Conservation (phyloP, 2,797 vertebrate genomes). For the Perdix hodgsoniae region DNA sequence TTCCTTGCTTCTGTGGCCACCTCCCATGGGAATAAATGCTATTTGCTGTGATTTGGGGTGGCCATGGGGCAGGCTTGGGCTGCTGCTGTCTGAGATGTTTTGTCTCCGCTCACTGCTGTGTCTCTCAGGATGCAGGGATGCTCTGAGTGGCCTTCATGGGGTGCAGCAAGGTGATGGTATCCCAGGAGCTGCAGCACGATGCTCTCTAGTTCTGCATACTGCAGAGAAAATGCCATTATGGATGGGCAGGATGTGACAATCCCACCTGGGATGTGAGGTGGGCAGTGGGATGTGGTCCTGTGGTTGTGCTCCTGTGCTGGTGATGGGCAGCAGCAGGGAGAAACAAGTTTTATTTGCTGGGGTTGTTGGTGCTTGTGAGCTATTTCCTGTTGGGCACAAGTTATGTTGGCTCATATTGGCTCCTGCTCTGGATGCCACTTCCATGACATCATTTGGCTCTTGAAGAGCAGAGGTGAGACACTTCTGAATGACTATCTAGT, state of each 20-base stretch:
- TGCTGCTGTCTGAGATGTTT: fast-evolving
- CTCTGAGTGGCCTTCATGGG: fast-evolving
- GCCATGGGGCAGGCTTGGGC: background rate
- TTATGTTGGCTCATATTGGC: conserved; percentile 45
- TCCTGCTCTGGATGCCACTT: conserved; percentile 50
- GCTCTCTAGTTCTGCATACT: fast-evolving
- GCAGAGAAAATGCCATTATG: background rate
- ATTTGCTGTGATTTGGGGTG: background rate
- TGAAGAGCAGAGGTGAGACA: conserved; percentile 50
- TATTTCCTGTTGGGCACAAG: background rate
- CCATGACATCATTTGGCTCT: conserved; percentile 47
- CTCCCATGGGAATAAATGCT: background rate
- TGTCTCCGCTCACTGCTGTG: fast-evolving
- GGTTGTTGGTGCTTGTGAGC: background rate
- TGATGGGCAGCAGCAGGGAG: fast-evolving
- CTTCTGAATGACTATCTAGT: conserved; percentile 70
- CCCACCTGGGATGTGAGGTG: background rate
- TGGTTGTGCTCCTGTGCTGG: background rate
- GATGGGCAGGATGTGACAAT: background rate
- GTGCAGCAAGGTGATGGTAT: background rate
- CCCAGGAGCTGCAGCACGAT: too few species aligned
- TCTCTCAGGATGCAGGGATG: background rate
- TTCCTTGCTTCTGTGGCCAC: background rate
- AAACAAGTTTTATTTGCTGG: background rate
- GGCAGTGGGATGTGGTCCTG: fast-evolving